A percentile compares a stretch with the other conserved stretches of the same genome.
These are phyloP conservation scores for Ctena decussata DNA, from an alignment of 2,888 invertebrate genomes.

Conservation along the genomic window DNA sequence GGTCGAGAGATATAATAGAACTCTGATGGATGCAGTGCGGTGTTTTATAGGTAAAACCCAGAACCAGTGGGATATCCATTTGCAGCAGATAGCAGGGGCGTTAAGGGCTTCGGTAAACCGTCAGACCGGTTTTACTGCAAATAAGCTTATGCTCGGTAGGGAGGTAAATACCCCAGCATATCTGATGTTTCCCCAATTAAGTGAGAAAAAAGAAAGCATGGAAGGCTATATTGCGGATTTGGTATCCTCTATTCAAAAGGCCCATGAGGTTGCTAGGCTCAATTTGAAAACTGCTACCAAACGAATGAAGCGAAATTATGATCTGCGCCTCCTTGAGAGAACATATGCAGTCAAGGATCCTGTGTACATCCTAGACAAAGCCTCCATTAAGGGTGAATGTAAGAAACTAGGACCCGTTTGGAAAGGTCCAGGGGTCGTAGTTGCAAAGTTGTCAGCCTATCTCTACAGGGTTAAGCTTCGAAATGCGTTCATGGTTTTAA, in stretches of 20 bases:
- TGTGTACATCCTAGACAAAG: slow-evolving; percentile 28
- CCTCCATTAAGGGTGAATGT: slow-evolving; percentile 20
- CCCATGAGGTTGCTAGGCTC: slow-evolving; percentile 21
- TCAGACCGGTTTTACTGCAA: slow-evolving; percentile 30
- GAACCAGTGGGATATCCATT: slow-evolving; percentile 20
- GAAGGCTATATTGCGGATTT: background rate
- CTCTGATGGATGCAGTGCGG: slow-evolving; percentile 23
- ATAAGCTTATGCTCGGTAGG: slow-evolving; percentile 11
- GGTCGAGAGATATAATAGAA: slow-evolving; percentile 21
- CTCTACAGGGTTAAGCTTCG: slow-evolving; percentile 1
- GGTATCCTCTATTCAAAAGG: background rate
- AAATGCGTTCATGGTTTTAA: too few species aligned
- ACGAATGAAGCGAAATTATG: slow-evolving; percentile 35
- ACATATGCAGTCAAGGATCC: slow-evolving; percentile 16
- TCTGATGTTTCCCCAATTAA: background rate
- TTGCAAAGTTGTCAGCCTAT: slow-evolving; percentile 5
- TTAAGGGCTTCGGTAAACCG: slow-evolving; percentile 27
- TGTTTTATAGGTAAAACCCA: slow-evolving; percentile 25
- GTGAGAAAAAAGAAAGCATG: background rate
- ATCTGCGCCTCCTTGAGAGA: slow-evolving; percentile 1
- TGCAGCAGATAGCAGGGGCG: slow-evolving; percentile 32
- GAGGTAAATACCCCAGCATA: slow-evolving; percentile 26
- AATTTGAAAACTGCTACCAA: slow-evolving; percentile 7
- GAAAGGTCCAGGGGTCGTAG: slow-evolving; percentile 2
- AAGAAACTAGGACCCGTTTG: background rate